Evolutionary conservation across 92 coral and sea anemone genomes (phyloP).

Genomic region (Virgularia gustaviana): DNA sequence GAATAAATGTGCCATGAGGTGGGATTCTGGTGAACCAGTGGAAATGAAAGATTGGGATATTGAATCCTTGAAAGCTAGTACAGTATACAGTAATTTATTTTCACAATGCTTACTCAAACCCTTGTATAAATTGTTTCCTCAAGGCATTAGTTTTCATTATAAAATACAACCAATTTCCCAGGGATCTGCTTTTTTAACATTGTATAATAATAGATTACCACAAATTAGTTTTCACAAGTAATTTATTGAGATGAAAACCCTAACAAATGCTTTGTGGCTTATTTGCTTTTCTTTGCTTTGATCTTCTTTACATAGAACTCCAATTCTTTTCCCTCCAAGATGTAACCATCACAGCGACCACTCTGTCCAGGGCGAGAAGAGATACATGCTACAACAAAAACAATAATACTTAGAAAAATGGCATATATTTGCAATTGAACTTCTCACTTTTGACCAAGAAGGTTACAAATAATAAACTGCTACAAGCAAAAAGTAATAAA

Average conservation of each 20-base stretch:
- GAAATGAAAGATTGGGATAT: no score
- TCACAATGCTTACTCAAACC: no score
- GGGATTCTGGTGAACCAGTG: no score
- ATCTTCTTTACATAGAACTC: conserved; percentile 87
- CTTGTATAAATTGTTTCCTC: no score
- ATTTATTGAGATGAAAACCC: conserved; percentile 15
- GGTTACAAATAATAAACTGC: neutral
- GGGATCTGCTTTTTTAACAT: no score
- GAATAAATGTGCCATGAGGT: no score
- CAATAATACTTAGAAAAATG: neutral
- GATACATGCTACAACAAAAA: conserved; percentile 65
- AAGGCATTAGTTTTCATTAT: no score
- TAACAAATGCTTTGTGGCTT: conserved; percentile 48
- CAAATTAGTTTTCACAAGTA: neutral
- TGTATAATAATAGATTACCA: no score
- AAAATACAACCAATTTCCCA: no score
- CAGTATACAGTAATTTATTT: no score
- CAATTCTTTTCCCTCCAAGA: conserved; percentile 88
- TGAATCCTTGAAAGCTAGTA: no score
- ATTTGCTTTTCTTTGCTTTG: conserved; percentile 98
- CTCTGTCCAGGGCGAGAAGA: conserved; percentile 93
- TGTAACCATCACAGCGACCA: conserved; percentile 89
- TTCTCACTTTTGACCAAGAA: neutral
- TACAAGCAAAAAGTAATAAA: neutral
- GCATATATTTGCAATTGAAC: neutral